phyloP scores from a whole-genome alignment of 37 sponge, comb jelly and placozoan genomes.

The Halichondria panicea region DNA sequence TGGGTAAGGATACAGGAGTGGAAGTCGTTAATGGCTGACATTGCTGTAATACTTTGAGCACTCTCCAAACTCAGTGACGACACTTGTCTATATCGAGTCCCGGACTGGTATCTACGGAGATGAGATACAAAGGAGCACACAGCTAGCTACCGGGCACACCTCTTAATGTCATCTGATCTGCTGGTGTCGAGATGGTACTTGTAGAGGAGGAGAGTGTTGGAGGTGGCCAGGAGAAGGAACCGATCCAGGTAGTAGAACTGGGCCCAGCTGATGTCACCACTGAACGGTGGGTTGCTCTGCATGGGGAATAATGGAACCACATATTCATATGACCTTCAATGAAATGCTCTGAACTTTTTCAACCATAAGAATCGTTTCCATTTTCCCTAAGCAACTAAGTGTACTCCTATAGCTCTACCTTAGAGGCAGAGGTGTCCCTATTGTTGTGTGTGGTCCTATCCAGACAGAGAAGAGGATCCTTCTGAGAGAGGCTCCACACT shows the following conservation, averaged over 20 bases:
- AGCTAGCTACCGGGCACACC: conserved; percentile 37
- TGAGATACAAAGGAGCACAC: not conserved
- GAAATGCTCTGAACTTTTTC: not conserved
- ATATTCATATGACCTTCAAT: not conserved
- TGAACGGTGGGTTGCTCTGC: conserved; percentile 40
- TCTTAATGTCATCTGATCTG: conserved; percentile 84
- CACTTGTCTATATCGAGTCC: conserved; percentile 57
- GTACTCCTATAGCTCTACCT: not conserved
- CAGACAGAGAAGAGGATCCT: conserved; percentile 62
- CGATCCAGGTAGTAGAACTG: conserved; percentile 98
- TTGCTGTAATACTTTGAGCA: conserved; percentile 81
- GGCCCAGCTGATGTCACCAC: conserved; percentile 58
- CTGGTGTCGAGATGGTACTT: conserved; percentile 86
- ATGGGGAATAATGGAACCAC: not conserved
- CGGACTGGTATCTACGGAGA: conserved; percentile 57
- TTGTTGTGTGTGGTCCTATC: conserved; percentile 12
- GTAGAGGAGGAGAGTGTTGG: conserved; percentile 72
- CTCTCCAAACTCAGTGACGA: conserved; percentile 28
- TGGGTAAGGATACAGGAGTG: conserved; percentile 86
- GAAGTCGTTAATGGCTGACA: conserved; percentile 83
- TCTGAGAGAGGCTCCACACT: conserved; percentile 53
- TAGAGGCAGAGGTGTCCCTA: not conserved
- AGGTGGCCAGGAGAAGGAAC: conserved; percentile 82
- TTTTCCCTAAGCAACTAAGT: too few species aligned
- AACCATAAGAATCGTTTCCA: too few species aligned